These are phyloP conservation scores for Platycnemis pennipes DNA, from an alignment of 2,888 invertebrate species.

Conservation along the genomic window DNA sequence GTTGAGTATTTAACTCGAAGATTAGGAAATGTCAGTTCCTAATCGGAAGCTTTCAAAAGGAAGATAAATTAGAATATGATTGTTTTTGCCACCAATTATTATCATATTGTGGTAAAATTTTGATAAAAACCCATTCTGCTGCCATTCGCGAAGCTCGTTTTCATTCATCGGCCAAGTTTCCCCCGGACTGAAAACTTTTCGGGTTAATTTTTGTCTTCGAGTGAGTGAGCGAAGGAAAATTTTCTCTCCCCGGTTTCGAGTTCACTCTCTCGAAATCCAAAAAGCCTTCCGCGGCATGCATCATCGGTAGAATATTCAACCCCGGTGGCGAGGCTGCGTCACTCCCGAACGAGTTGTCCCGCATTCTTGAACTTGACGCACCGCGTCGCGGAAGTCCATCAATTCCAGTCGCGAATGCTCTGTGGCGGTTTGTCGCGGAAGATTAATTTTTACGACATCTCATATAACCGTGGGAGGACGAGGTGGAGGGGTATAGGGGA, in stretches of 20 bases:
- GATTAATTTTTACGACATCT: constrained; percentile 56
- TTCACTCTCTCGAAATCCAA: neutral
- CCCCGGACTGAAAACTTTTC: too few species aligned
- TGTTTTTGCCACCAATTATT: too few species aligned
- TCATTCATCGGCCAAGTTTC: too few species aligned
- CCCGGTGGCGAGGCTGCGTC: neutral
- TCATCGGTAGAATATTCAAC: neutral
- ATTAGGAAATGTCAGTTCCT: too few species aligned
- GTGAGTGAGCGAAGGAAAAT: too few species aligned
- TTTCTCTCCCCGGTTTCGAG: neutral
- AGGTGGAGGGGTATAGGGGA: neutral
- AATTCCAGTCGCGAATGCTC: neutral
- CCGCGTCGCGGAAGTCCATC: constrained; percentile 38
- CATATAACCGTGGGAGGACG: constrained; percentile 50
- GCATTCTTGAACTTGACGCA: constrained; percentile 44
- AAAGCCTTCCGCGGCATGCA: neutral
- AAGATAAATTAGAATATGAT: too few species aligned
- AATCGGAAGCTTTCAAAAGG: too few species aligned
- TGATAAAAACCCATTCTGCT: too few species aligned
- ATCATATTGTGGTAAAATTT: too few species aligned
- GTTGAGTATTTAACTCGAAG: too few species aligned
- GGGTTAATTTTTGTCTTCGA: too few species aligned
- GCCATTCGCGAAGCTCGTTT: too few species aligned
- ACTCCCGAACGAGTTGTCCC: neutral
- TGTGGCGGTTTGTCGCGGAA: constrained; percentile 61